These are phyloP conservation scores for Xenopus laevis DNA, from an alignment of 2,113 vertebrate species.

Conservation along the genomic window DNA sequence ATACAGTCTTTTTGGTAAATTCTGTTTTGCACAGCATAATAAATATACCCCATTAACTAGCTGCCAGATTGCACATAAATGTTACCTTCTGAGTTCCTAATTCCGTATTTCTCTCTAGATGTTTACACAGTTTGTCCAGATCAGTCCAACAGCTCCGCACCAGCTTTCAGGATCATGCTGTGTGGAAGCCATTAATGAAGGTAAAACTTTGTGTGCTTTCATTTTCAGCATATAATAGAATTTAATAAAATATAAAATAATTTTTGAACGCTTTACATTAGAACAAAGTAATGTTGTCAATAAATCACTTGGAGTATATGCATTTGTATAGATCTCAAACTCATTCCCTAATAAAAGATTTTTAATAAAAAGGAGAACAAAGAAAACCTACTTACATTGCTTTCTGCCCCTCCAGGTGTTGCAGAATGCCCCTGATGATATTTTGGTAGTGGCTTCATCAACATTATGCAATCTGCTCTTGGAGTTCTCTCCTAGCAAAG, in stretches of 20 bases:
- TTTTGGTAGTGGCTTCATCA: constrained; percentile 94
- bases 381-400: background rate
- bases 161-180: constrained; percentile 96
- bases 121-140: constrained; percentile 97
- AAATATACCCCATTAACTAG: too few species aligned
- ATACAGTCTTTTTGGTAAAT: too few species aligned
- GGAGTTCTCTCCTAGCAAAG: constrained; percentile 98
- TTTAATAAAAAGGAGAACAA: too few species aligned
- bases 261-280: too few species aligned
- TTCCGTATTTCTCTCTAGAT: constrained; percentile 68
- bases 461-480: constrained; percentile 97
- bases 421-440: constrained; percentile 97
- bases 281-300: too few species aligned
- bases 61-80: background rate
- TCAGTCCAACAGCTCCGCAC: constrained; percentile 97
- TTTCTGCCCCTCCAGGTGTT: constrained; percentile 70
- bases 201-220: constrained; percentile 53
- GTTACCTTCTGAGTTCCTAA: background rate
- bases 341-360: too few species aligned
- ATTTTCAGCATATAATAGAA: too few species aligned
- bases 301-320: too few species aligned
- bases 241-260: too few species aligned
- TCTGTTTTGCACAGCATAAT: too few species aligned
- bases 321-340: too few species aligned
- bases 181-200: constrained; percentile 99